Evolutionary conservation across 2,888 invertebrate species (phyloP), one percentile per base, ranked within the genome.

Genomic region (Lobophora halterata): DNA sequence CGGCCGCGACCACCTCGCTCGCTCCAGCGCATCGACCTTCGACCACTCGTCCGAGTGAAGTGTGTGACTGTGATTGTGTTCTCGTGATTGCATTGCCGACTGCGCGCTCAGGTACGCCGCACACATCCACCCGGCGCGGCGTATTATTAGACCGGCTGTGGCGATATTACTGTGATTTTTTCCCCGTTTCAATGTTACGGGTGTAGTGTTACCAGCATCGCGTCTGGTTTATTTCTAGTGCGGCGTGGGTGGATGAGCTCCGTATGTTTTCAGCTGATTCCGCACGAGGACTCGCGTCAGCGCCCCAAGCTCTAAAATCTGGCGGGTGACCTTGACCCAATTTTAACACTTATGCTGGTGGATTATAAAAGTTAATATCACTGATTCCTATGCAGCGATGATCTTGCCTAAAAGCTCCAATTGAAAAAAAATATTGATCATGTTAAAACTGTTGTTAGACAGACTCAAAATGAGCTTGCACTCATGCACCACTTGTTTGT

Each of bases 41-140:
- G 81, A 82, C 83, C 83, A 82, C 83, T 81, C 78, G 72, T 48
- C 61, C 66, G 85, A 83, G 83, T 82, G 83, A 82, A 79, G 86
- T 82, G 82, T 79, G 80, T 83, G 83, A 71, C 74, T 80, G 83
- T 83, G 85, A 74, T 76, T 71, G 85, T 83, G 80, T 70, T 71
- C 65, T 70, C 60, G 65, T 65, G 62, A 64, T 63, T 65, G 55
- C 61, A 61, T 61, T 57, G 56, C 58, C 55, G 53, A 61, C 62
- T 58, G 58, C 58, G 55, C 63, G 57, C 58, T 57, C 69, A 71
- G 70, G 70, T 71, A 67, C 60, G 56, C 20, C 32, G 50, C 52
- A 26, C 32, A n/a, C 45, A 19, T 46, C 30, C 61, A 65, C 57
- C 39, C 29, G 65, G 65, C 63, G 41, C n/a, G n/a, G n/a, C n/a